Evolutionary conservation across 2,113 vertebrate genomes (phyloP).

Genomic region (Antennarius striatus): DNA sequence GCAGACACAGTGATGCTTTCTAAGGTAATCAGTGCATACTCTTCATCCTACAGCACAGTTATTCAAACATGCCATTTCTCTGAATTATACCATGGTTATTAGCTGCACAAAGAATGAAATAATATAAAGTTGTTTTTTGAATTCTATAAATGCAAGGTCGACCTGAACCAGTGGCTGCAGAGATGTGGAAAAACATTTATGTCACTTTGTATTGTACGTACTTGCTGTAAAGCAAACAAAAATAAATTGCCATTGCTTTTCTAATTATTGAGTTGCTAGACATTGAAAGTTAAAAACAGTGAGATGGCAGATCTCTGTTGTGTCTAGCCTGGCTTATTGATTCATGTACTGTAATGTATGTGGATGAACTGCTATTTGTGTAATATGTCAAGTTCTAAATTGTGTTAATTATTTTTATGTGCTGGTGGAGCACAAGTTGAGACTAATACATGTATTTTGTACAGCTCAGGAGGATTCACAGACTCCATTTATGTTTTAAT

Average conservation of each 20-base stretch:
- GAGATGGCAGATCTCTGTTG: slow-evolving; percentile 50
- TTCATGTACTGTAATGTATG: slow-evolving; percentile 43
- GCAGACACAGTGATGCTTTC: not conserved
- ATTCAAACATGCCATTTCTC: not conserved
- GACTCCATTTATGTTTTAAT: no score
- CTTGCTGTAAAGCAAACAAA: slow-evolving; percentile 64
- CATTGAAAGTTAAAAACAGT: slow-evolving; percentile 64
- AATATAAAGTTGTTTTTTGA: slow-evolving; percentile 10
- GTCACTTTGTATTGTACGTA: no score
- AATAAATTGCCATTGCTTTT: slow-evolving; percentile 64
- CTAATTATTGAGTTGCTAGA: slow-evolving; percentile 60
- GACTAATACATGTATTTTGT: slow-evolving; percentile 9
- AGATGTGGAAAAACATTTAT: slow-evolving; percentile 32
- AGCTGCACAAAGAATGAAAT: slow-evolving; percentile 1
- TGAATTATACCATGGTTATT: slow-evolving; percentile 1
- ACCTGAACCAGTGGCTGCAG: slow-evolving; percentile 9
- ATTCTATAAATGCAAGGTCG: slow-evolving; percentile 17
- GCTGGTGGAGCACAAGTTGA: slow-evolving; percentile 41
- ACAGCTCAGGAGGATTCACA: no score
- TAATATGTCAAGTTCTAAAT: slow-evolving; percentile 54
- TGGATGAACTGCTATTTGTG: slow-evolving; percentile 49
- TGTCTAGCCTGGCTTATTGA: slow-evolving; percentile 55
- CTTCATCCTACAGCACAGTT: not conserved
- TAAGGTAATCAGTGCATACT: not conserved
- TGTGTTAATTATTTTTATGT: slow-evolving; percentile 63